Evolutionary conservation across 2,113 vertebrate genomes (phyloP), one percentile per base, ranked within the genome.

Genomic region (Odobenus rosmarus): DNA sequence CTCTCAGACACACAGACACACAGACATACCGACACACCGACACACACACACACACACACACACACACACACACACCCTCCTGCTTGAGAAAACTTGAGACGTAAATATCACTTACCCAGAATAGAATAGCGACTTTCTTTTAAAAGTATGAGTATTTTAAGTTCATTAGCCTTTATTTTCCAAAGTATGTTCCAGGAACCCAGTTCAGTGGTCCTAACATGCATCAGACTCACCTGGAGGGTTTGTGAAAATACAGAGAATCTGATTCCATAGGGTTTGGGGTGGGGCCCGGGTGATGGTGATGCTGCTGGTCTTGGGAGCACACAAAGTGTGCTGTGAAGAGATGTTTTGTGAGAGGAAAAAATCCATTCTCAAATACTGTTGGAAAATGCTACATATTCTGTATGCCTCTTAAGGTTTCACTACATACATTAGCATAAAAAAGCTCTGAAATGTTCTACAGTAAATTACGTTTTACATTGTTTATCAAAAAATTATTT

Each of bases 141-240:
- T 93, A 95, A 77, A 96, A 95, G 53, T 49, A 46, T 16, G 69
- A 16, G 26, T 71, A 82, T 51, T 90, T 93, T 83, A 93, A 86
- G 42, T 57, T 53, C 36, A 80, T 84, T 84, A 69, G 76, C 62
- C 46, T 93, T 59, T 62, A 90, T 55, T 96, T 91, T 90, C 71
- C 49, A 67, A 89, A 95, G 59, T 71, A 16, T 61, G 46, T 96
- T 84, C 89, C 86, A 96, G 82, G 49, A 95, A 95, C 89, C 24
- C 51, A 74, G 36, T 33, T 16, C 4, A 86, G 39, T 12, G 23
- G 23, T 57, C 96, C 77, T 76, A 55, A 74, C 33, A 49, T 14
- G 9, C 46, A 31, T 76, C 49, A 64, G 59, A 64, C 82, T 69
- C 46, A 74, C 62, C 71, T 74, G 31, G 31, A 90, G 55, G 92